These are phyloP conservation scores for Cryptus viduatorius DNA, from an alignment of 2,888 invertebrate genomes.

Conservation along the genomic window DNA sequence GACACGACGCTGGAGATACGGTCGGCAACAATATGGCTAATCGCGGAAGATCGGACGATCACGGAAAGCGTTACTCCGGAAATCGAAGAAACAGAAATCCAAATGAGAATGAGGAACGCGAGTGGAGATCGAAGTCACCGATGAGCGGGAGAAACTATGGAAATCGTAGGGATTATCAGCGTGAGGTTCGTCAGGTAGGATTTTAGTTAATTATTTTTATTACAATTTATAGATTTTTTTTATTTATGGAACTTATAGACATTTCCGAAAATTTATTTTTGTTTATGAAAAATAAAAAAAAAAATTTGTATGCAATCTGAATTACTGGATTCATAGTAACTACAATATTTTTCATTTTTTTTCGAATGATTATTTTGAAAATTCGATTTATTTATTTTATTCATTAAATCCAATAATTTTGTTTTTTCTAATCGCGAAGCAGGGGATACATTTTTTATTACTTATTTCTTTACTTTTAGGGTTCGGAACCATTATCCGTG, in stretches of 20 bases:
- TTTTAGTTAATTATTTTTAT: neutral
- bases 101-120: conserved; percentile 80
- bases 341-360: no score
- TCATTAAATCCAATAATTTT: no score
- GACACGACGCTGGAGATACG: conserved; percentile 40
- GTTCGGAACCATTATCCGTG: conserved; percentile 89
- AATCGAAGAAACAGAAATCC: conserved; percentile 76
- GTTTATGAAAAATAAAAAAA: neutral
- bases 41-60: conserved; percentile 76
- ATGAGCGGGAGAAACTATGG: conserved; percentile 77
- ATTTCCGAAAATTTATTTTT: neutral
- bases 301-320: no score
- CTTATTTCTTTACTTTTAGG: conserved; percentile 84
- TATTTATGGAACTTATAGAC: no score
- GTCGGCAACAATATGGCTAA: conserved; percentile 35
- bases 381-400: neutral
- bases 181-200: conserved; percentile 80
- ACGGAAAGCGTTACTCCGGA: conserved; percentile 78
- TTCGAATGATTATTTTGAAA: no score
- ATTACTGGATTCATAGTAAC: no score
- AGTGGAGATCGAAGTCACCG: conserved; percentile 82
- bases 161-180: conserved; percentile 78
- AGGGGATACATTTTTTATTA: no score
- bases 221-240: no score
- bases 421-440: no score